phyloP scores from a whole-genome alignment of 2,113 vertebrate genomes.

The Symphodus melops region DNA sequence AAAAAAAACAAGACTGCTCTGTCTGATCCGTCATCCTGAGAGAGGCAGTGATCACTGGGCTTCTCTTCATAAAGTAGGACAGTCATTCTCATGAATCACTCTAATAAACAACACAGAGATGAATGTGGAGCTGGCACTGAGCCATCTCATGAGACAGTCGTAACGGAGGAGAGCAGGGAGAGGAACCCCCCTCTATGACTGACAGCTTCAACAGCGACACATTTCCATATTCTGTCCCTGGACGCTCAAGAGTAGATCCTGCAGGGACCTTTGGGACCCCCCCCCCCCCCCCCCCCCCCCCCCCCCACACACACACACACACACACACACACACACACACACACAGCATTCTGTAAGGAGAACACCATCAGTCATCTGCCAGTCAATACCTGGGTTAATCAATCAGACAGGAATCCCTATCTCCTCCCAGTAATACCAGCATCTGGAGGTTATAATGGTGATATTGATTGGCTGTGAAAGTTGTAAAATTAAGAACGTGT shows the following conservation, averaged over 20 bases:
- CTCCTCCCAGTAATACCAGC: slow-evolving; percentile 51
- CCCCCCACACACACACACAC: slow-evolving; percentile 28
- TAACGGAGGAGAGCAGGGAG: background rate
- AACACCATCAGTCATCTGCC: slow-evolving; percentile 52
- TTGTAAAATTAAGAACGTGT: too few species aligned
- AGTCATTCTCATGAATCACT: slow-evolving; percentile 44
- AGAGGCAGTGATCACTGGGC: slow-evolving; percentile 15
- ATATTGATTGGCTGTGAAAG: slow-evolving; percentile 15
- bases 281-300: slow-evolving; percentile 23
- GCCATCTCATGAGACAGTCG: slow-evolving; percentile 19
- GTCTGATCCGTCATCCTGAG: slow-evolving; percentile 39
- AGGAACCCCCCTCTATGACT: slow-evolving; percentile 36
- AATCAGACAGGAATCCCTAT: slow-evolving; percentile 72
- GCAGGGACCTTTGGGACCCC: slow-evolving; percentile 4
- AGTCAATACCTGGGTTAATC: slow-evolving; percentile 71
- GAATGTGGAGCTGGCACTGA: slow-evolving; percentile 31
- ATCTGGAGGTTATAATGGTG: slow-evolving; percentile 18
- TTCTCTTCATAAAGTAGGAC: slow-evolving; percentile 19
- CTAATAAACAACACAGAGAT: slow-evolving; percentile 30
- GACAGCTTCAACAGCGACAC: slow-evolving; percentile 28
- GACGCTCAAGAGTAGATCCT: slow-evolving; percentile 15
- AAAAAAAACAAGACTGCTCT: slow-evolving; percentile 8
- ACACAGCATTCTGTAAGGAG: slow-evolving; percentile 3
- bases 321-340: slow-evolving; percentile 12
- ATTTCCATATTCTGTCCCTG: slow-evolving; percentile 49